These are phyloP conservation scores for Thereva nobilitata DNA, from an alignment of 2,888 invertebrate species.

Conservation along the genomic window DNA sequence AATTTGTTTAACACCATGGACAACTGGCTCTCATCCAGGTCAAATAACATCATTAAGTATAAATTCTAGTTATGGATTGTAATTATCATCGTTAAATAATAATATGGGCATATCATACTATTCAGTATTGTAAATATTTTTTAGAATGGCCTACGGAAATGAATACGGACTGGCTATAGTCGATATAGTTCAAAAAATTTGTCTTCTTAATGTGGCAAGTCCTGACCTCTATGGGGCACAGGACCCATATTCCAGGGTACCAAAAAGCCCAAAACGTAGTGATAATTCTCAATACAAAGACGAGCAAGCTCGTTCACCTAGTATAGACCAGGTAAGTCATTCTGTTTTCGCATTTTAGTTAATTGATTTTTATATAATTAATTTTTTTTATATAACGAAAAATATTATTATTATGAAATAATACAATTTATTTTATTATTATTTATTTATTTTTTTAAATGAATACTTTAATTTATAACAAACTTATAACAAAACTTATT, in stretches of 20 bases:
- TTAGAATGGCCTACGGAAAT: conserved; percentile 95
- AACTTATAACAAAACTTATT: too few relatives aligned
- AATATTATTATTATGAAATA: neutral
- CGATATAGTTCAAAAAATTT: conserved; percentile 89
- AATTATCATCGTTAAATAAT: conserved; percentile 58
- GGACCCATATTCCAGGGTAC: conserved; percentile 83
- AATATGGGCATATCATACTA: neutral
- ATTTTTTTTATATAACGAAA: conserved; percentile 5
- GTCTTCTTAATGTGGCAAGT: conserved; percentile 85
- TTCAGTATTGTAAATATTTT: conserved; percentile 45
- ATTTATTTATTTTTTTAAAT: neutral
- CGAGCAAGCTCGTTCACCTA: conserved; percentile 78
- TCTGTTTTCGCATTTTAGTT: neutral
- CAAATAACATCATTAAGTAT: conserved; percentile 87
- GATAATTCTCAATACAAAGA: conserved; percentile 57
- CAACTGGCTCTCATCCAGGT: conserved; percentile 77
- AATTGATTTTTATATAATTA: conserved; percentile 31
- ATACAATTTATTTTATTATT: conserved; percentile 13
- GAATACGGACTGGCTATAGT: conserved; percentile 94
- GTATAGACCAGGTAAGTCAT: conserved; percentile 82
- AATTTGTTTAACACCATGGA: conserved; percentile 87
- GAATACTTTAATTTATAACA: too few relatives aligned
- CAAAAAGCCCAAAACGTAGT: conserved; percentile 73
- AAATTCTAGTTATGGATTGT: conserved; percentile 97
- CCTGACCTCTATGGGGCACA: conserved; percentile 88